Percentiles rank a stretch among this genome's conserved stretches.
Evolutionary conservation across 2,113 vertebrate genomes (phyloP).

Genomic region (Scolopax mira): DNA sequence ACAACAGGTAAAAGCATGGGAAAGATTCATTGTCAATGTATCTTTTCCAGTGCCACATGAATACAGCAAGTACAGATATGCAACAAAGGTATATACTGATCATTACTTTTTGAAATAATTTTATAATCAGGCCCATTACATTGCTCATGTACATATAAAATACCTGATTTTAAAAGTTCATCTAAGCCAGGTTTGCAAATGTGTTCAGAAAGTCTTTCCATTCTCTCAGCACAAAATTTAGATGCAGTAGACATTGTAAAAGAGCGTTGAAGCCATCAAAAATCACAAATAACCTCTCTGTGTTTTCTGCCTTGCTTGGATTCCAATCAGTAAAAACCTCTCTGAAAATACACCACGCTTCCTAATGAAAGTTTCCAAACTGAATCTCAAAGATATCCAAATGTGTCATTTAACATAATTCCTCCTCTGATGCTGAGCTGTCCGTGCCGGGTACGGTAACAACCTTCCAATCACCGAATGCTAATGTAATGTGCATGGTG

Average conservation of each 20-base stretch:
- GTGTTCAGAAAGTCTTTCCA: not conserved
- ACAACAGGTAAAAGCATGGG: not conserved
- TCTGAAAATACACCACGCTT: not conserved
- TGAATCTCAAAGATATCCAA: not conserved
- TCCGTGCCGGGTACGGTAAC: fast-evolving
- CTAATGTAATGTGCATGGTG: not conserved
- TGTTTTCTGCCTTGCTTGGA: not conserved
- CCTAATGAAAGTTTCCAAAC: not conserved
- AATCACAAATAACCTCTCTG: not conserved
- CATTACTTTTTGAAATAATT: not conserved
- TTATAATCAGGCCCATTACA: not conserved
- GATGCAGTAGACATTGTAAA: not conserved
- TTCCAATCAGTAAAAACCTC: not conserved
- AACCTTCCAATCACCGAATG: not conserved
- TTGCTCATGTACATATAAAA: not conserved
- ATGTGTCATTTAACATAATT: not conserved
- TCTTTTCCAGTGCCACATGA: not conserved
- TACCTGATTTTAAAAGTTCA: not conserved
- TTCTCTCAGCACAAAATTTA: not conserved
- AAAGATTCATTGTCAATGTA: not conserved
- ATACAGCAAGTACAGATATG: not conserved
- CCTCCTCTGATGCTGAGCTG: not conserved
- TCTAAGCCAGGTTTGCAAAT: not conserved
- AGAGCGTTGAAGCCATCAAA: not conserved
- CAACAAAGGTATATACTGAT: not conserved